Conservation (phyloP, 1,140 invertebrate species). For the Argopecten irradians region DNA sequence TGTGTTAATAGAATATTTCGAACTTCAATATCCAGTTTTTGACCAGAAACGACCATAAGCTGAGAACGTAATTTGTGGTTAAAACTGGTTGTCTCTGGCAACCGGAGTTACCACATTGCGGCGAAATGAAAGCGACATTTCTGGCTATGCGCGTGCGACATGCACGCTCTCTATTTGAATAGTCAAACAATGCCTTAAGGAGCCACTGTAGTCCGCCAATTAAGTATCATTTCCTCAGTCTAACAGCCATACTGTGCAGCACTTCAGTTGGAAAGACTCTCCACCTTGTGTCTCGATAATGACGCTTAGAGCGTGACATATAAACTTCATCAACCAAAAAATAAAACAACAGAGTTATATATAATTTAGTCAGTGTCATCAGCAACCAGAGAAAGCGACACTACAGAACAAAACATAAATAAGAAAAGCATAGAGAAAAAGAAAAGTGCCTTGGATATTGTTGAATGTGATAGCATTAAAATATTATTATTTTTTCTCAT, state of each 20-base stretch:
- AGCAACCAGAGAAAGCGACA: too few species aligned
- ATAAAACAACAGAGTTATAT: background rate
- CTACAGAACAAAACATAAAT: too few species aligned
- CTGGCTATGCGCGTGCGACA: background rate
- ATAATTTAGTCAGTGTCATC: background rate
- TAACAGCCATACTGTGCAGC: background rate
- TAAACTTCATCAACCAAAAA: background rate
- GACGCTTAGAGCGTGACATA: background rate
- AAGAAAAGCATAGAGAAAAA: too few species aligned
- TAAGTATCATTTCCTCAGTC: constrained; percentile 16
- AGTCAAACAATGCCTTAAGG: constrained; percentile 6
- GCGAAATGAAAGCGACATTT: background rate
- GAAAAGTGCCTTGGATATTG: too few species aligned
- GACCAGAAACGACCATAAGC: constrained; percentile 3
- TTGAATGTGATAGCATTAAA: too few species aligned
- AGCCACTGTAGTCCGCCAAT: background rate
- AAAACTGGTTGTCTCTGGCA: background rate
- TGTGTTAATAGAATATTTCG: constrained; percentile 15
- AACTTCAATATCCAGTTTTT: constrained; percentile 11
- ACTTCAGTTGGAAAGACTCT: background rate
- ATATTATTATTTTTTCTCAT: too few species aligned
- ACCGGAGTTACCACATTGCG: background rate
- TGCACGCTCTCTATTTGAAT: constrained; percentile 15
- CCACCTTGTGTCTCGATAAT: background rate
- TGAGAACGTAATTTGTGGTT: constrained; percentile 1